phyloP scores from a whole-genome alignment of 2,888 invertebrate species.

The Calephelis perditalis region DNA sequence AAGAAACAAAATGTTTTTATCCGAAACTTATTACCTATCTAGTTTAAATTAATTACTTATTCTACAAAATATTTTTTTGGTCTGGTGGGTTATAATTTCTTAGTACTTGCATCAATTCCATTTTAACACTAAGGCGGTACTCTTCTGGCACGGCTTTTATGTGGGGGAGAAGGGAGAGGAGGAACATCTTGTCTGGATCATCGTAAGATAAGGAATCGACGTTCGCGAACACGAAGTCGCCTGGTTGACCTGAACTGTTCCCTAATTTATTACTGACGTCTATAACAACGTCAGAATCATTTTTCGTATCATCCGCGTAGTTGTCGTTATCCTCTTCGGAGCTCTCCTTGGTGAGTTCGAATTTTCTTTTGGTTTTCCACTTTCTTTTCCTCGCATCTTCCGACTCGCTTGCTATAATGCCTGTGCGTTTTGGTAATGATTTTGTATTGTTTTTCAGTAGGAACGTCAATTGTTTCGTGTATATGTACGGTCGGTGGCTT shows the following conservation, averaged over 20 bases:
- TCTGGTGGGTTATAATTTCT: constrained; percentile 35
- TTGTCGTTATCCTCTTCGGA: constrained; percentile 48
- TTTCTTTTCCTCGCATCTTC: constrained; percentile 38
- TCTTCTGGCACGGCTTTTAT: constrained; percentile 61
- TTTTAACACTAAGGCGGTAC: constrained; percentile 54
- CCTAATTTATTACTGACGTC: constrained; percentile 26
- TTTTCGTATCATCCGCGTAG: constrained; percentile 36
- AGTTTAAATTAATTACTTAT: neutral
- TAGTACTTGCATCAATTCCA: constrained; percentile 66
- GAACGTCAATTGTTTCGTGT: constrained; percentile 55
- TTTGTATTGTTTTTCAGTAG: constrained; percentile 51
- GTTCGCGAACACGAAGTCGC: constrained; percentile 61
- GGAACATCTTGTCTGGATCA: constrained; percentile 61
- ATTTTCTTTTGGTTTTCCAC: constrained; percentile 48
- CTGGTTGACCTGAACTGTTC: constrained; percentile 32
- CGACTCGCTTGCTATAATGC: constrained; percentile 38
- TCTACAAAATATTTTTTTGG: constrained; percentile 4
- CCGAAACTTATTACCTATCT: too few relatives aligned
- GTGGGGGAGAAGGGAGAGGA: constrained; percentile 62
- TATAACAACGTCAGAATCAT: constrained; percentile 33
- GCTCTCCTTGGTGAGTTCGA: constrained; percentile 43
- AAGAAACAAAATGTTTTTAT: too few relatives aligned
- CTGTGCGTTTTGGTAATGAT: constrained; percentile 29
- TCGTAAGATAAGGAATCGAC: constrained; percentile 52
- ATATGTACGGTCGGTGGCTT: constrained; percentile 58